Base-by-base conservation (phyloP, 2,888 invertebrate species). In the Agriotes lineatus region DNA sequence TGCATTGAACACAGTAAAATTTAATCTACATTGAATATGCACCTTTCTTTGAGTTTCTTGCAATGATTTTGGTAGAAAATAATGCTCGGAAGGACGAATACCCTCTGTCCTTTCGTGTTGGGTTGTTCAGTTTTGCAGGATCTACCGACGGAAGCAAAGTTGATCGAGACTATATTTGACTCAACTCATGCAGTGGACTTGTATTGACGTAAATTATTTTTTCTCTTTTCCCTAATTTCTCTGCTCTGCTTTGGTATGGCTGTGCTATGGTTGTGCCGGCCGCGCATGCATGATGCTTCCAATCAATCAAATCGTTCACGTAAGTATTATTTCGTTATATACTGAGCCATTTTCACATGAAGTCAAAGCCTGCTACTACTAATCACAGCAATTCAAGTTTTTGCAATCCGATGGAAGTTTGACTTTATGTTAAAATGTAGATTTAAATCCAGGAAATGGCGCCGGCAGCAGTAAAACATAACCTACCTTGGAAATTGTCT, bases 221-320 rank as follows among this genome's bases (percentile, higher is more conserved):
- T 90, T 90, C 88, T 89, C 89, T 90, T 90, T 90, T 90, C 85
- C 86, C 89, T 89, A 89, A 90, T 90, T 91, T 90, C 90, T 91
- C 90, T 90, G 91, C 91, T 91, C 91, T 91, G 91, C 91, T 92
- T 92, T 87, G 86, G 86, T 86, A 85, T 86, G 86, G 90, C 90
- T 90, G 90, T 91, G 90, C 90, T 82, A 90, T 91, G 91, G 91
- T 91, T 91, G 90, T 90, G 89, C 90, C 90, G 90, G 88, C 89
- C 89, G 90, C 90, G 90, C 89, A 83, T 84, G 90, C 90, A 91
- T 90, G 90, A 90, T 87, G 90, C 90, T 90, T 90, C 90, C 88
- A 90, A 88, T 87, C 88, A 85, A 85, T 82, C 82, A 88, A 89
- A 88, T 88, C 87, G 86, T 89, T 89, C 90, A 91, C 90, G 91